Evolutionary conservation across 2,888 invertebrate species (phyloP), one percentile per base, ranked within the genome.

Genomic region (Lasioglossum lativentre): DNA sequence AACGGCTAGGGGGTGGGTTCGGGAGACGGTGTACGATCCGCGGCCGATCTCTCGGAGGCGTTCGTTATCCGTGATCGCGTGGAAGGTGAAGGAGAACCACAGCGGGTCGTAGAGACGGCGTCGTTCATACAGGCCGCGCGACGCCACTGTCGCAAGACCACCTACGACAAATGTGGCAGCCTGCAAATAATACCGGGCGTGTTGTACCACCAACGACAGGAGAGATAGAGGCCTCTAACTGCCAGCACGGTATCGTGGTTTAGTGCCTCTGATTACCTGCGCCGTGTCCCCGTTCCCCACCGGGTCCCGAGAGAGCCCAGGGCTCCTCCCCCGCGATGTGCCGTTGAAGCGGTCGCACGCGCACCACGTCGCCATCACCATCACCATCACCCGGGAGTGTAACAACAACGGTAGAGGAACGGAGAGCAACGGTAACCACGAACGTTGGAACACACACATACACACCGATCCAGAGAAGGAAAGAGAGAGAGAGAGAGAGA

Each of bases 91-190:
- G 83, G 89, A 88, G 89, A 86, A 85, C 79, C 86, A 83, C 83
- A 85, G 83, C 59, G 73, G 74, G 76, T 85, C 79, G 70, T 63
- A 72, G 71, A 85, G 84, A 81, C 82, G 81, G 82, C 87, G 87
- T 89, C 85, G 83, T 89, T 86, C 80, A 81, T 85, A 83, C 82
- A 83, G 83, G 83, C 80, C 86, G 81, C 87, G 86, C 87, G 86
- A 88, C 91, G 89, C 89, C 89, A 91, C 89, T 93, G 91, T 90
- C 88, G 86, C 86, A 88, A 87, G 94, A 94, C 94, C 94, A 94
- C 94, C 94, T 93, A 94, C 94, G 94, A 94, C 94, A 94, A 93
- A 94, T 93, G 93, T 94, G 93, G 92, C 94, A 91, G 92, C 92
- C 86, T 90, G 91, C 92, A 92, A 94, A 94, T 94, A 93, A 94